These are phyloP conservation scores for Aleadryas rufinucha DNA, from an alignment of 2,113 vertebrate species.

Conservation along the genomic window DNA sequence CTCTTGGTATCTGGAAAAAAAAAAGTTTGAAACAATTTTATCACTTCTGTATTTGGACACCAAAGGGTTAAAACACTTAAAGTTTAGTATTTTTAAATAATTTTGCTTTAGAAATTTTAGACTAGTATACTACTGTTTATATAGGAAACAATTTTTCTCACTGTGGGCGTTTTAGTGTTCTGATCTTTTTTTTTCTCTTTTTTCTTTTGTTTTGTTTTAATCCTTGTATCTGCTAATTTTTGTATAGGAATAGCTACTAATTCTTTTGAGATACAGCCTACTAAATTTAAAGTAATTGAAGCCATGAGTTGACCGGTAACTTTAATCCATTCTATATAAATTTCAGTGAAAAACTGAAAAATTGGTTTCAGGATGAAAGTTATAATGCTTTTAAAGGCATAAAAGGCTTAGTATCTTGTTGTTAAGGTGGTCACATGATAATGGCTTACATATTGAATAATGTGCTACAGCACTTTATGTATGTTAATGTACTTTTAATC, in stretches of 20 bases:
- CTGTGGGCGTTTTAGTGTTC: constrained; percentile 70
- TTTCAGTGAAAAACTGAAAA: constrained; percentile 67
- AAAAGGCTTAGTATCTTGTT: constrained; percentile 51
- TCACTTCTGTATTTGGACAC: constrained; percentile 70
- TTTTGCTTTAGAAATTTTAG: constrained; percentile 62
- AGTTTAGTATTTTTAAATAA: constrained; percentile 37
- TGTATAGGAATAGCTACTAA: constrained; percentile 80
- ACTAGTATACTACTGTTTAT: constrained; percentile 63
- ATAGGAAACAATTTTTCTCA: constrained; percentile 57
- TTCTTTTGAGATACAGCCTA: constrained; percentile 76
- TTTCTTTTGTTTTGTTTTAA: constrained; percentile 69
- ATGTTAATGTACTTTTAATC: constrained; percentile 74
- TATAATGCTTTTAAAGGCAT: constrained; percentile 62
- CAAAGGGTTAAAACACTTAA: constrained; percentile 79
- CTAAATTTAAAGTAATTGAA: constrained; percentile 81
- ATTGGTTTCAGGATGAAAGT: constrained; percentile 69
- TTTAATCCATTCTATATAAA: constrained; percentile 74
- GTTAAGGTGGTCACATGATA: constrained; percentile 67
- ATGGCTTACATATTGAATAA: constrained; percentile 62
- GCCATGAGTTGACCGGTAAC: constrained; percentile 77
- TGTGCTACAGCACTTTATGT: constrained; percentile 73
- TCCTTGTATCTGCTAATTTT: constrained; percentile 79
- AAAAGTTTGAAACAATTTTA: constrained; percentile 14
- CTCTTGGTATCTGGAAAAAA: constrained; percentile 23
- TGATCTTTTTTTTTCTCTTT: constrained; percentile 64